Conservation (phyloP, 1,140 invertebrate species). For the Dryas iulia region DNA sequence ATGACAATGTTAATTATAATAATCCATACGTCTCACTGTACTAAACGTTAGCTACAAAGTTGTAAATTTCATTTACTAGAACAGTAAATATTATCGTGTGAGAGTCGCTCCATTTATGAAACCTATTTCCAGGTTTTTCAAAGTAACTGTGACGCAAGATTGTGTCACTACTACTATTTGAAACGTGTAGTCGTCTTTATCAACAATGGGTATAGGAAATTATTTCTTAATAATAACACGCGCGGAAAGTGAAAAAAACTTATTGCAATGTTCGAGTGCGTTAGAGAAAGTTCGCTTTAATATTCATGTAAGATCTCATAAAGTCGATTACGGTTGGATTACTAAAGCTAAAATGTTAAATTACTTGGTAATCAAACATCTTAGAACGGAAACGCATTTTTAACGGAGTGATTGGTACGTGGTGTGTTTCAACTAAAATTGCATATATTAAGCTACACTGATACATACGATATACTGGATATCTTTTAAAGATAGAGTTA, state of each 20-base stretch:
- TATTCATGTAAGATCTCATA: slow-evolving; percentile 39
- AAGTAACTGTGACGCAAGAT: background rate
- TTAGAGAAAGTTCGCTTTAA: slow-evolving; percentile 50
- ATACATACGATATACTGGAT: no score
- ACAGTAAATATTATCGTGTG: background rate
- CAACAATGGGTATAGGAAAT: slow-evolving; percentile 47
- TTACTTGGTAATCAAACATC: background rate
- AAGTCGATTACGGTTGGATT: slow-evolving; percentile 2
- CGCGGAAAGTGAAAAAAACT: slow-evolving; percentile 37
- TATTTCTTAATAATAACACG: slow-evolving; percentile 43
- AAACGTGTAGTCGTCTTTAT: slow-evolving; percentile 20
- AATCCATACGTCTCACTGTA: background rate
- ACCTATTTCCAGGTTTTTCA: slow-evolving; percentile 22
- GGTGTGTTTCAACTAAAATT: no score
- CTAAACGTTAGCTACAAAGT: background rate
- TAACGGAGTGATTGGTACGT: no score
- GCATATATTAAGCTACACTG: no score
- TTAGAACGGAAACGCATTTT: background rate
- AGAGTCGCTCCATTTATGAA: background rate
- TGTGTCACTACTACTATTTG: slow-evolving; percentile 14
- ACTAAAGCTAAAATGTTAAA: slow-evolving; percentile 4
- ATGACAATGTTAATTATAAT: background rate
- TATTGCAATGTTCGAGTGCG: slow-evolving; percentile 34
- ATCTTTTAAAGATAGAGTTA: no score
- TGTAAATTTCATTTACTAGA: background rate